phyloP scores from a whole-genome alignment of 2,113 vertebrate species.

The Columbina picui region DNA sequence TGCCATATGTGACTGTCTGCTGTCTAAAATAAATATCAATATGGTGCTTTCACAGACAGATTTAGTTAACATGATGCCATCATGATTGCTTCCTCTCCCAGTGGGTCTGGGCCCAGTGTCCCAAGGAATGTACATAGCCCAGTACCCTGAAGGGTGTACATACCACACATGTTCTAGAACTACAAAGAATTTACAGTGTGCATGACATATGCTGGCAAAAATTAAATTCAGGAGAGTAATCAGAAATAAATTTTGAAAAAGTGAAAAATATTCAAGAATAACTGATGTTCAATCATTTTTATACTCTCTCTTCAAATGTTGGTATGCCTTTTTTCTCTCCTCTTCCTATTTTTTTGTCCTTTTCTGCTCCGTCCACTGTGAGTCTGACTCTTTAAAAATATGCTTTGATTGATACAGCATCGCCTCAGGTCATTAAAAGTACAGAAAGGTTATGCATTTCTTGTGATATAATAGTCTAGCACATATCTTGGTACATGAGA shows the following conservation, averaged over 20 bases:
- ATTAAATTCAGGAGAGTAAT: background rate
- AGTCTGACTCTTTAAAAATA: background rate
- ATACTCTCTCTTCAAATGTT: background rate
- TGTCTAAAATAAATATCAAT: background rate
- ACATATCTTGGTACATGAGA: background rate
- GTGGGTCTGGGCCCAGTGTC: background rate
- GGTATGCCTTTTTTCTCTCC: background rate
- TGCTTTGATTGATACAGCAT: background rate
- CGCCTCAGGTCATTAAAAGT: background rate
- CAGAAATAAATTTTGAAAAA: background rate
- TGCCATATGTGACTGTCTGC: background rate
- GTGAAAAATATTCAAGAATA: background rate
- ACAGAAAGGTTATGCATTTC: background rate
- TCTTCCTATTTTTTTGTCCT: background rate
- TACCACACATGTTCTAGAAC: background rate
- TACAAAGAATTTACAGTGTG: background rate
- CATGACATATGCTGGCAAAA: background rate
- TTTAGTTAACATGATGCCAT: background rate
- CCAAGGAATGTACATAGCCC: background rate
- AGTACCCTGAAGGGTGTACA: background rate
- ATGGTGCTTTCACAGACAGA: background rate
- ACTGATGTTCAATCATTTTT: background rate
- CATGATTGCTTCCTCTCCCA: background rate
- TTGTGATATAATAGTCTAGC: background rate
- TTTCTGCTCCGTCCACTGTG: background rate